Evolutionary conservation across 2,888 invertebrate genomes (phyloP).

Genomic region (Andricus curvator): DNA sequence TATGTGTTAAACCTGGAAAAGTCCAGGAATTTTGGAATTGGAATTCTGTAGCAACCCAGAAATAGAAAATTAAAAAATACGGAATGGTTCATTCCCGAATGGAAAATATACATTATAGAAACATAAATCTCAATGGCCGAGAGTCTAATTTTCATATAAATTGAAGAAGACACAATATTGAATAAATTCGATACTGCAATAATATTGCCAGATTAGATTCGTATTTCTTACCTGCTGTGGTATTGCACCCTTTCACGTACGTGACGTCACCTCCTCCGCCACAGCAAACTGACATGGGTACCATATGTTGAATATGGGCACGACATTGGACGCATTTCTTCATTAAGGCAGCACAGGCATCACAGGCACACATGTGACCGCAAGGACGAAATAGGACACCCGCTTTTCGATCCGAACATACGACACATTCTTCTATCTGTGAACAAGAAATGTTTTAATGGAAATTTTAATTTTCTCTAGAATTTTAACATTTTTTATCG

Average conservation of each 20-base stretch:
- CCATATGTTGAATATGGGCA: slow-evolving; percentile 88
- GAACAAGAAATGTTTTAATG: slow-evolving; percentile 52
- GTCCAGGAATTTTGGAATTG: not conserved
- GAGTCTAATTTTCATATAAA: slow-evolving; percentile 19
- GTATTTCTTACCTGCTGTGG: slow-evolving; percentile 60
- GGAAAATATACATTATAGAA: slow-evolving; percentile 33
- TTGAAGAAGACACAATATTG: slow-evolving; percentile 7
- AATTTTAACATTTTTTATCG: not conserved
- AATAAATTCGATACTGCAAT: slow-evolving; percentile 36
- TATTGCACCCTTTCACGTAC: slow-evolving; percentile 68
- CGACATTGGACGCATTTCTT: slow-evolving; percentile 98
- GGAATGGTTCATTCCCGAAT: not conserved
- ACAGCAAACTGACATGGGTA: slow-evolving; percentile 81
- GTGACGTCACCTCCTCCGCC: slow-evolving; percentile 72
- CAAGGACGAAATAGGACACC: slow-evolving; percentile 96
- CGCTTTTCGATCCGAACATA: slow-evolving; percentile 96
- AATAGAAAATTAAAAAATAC: not conserved
- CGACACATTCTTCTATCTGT: slow-evolving; percentile 96
- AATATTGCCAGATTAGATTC: slow-evolving; percentile 26
- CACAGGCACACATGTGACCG: slow-evolving; percentile 96
- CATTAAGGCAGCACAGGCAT: slow-evolving; percentile 95
- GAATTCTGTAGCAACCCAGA: slow-evolving; percentile 11
- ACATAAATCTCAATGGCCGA: slow-evolving; percentile 1
- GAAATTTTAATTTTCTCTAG: not conserved
- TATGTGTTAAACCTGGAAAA: not conserved